A percentile compares a stretch with the other conserved stretches of the same genome.
Evolutionary conservation across 1,140 invertebrate genomes (phyloP).

Genomic region (Micrasema longulum): DNA sequence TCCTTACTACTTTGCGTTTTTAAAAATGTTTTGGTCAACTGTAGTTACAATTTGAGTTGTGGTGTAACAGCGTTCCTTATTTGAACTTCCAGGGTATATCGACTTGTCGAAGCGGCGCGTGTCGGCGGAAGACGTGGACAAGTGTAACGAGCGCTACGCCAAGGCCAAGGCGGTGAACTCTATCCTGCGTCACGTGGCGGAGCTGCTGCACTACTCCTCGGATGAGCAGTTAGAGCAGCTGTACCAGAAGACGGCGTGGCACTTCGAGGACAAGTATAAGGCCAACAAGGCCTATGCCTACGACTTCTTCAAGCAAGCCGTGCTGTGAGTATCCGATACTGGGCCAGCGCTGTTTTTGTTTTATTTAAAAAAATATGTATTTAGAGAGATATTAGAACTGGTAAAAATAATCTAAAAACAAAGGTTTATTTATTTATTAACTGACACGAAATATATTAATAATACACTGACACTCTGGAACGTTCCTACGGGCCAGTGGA

Average conservation of each 20-base stretch:
- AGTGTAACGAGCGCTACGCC: constrained; percentile 98
- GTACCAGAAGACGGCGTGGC: constrained; percentile 98
- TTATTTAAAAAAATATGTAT: too few relatives aligned
- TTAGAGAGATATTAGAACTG: too few relatives aligned
- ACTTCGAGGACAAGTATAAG: constrained; percentile 98
- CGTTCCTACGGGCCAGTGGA: too few relatives aligned
- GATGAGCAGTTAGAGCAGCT: constrained; percentile 95
- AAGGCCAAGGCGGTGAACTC: constrained; percentile 99
- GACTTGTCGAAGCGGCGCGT: constrained; percentile 99
- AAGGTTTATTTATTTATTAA: too few relatives aligned
- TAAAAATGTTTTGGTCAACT: too few relatives aligned
- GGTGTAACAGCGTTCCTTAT: too few relatives aligned
- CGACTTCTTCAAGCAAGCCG: constrained; percentile 98
- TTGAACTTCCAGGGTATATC: constrained; percentile 94
- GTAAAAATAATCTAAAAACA: too few relatives aligned
- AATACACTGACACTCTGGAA: too few relatives aligned
- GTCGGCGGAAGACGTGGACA: constrained; percentile 96
- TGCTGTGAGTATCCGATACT: constrained; percentile 80
- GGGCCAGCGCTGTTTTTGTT: too few relatives aligned
- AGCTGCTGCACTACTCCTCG: constrained; percentile 90
- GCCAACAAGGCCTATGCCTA: constrained; percentile 95
- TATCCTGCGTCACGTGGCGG: constrained; percentile 96
- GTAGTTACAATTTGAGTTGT: too few relatives aligned
- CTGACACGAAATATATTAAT: too few relatives aligned
- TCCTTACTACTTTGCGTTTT: too few relatives aligned